Conservation (phyloP, 2,888 invertebrate species). For the Platerodrilus igneus region DNA sequence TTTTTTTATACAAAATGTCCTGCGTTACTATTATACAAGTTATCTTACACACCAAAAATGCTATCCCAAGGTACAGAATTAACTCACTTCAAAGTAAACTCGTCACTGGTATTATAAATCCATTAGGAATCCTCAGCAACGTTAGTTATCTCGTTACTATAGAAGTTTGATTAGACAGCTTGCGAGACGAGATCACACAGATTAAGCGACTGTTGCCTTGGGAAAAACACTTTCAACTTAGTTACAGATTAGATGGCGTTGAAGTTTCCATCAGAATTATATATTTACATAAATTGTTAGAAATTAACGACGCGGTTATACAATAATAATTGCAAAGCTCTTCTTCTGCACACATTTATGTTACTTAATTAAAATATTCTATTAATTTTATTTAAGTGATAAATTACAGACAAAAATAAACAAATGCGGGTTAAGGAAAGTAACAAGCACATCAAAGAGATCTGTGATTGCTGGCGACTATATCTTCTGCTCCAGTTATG, state of each 20-base stretch:
- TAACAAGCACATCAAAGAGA: conserved; percentile 25
- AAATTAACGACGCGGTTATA: too few relatives aligned
- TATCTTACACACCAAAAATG: too few relatives aligned
- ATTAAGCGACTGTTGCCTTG: conserved; percentile 45
- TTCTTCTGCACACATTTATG: too few relatives aligned
- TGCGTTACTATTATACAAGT: too few relatives aligned
- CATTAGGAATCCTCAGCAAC: conserved; percentile 40
- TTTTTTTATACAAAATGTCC: too few relatives aligned
- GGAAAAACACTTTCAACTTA: conserved; percentile 33
- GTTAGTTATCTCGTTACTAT: conserved; percentile 40
- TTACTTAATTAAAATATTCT: too few relatives aligned
- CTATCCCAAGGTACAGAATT: too few relatives aligned
- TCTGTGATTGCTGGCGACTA: conserved; percentile 24
- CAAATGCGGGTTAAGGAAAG: conserved; percentile 14
- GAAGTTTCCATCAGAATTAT: too few relatives aligned
- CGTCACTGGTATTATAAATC: conserved; percentile 40
- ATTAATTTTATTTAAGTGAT: conserved; percentile 3
- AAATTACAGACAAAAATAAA: conserved; percentile 18
- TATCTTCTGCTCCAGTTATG: conserved; percentile 31
- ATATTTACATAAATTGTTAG: too few relatives aligned
- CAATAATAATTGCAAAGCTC: too few relatives aligned
- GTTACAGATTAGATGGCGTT: conserved; percentile 21
- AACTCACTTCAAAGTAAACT: too few relatives aligned
- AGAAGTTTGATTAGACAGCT: conserved; percentile 37
- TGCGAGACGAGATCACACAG: conserved; percentile 37